Evolutionary conservation across 2,113 vertebrate species (phyloP), one percentile per base, ranked within the genome.

Genomic region (Zonotrichia leucophrys): DNA sequence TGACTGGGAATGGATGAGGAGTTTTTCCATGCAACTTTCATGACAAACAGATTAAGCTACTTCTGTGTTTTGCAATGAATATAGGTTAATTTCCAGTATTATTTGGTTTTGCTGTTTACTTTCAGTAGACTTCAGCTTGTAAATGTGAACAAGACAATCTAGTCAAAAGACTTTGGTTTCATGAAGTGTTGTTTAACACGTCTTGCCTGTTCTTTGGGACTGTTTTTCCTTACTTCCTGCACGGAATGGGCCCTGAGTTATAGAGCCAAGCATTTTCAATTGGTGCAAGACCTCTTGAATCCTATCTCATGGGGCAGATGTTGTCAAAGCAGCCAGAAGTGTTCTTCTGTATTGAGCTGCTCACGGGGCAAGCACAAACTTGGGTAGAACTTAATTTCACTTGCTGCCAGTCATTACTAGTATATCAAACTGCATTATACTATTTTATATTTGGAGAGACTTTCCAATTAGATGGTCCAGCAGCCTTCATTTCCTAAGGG

Each of bases 291-390:
- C 15, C 11, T 62, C 53, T 68, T n/a, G 37, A 56, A n/a, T 20
- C 10, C 7, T 12, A 23, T 56, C 12, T 60, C 15, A 11, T 3
- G 4, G 37, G 58, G 17, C 37, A 89, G 60, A 7, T 0, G 0
- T 10, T 66, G 30, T 42, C 35, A 58, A 62, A 80, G 44, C 22
- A 70, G 28, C 50, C 27, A 10, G 1, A 77, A 41, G 16, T 30
- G 30, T 55, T 90, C 41, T 21, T 69, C 28, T 35, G 17, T 12
- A 4, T 9, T n/a, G 60, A 89, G 39, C 21, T 33, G 12, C 28
- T 87, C 9, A 1, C 0, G 2, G 39, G 66, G 19, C 16, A 68
- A 75, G 47, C 41, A 37, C 33, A 46, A 50, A 39, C 41, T 17
- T 59, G 25, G 64, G n/a, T 33, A 78, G 64, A 39, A 83, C 37